A percentile compares a stretch with the other conserved stretches of the same genome.
Evolutionary conservation across 2,888 invertebrate genomes (phyloP).

Genomic region (Xestia xanthographa): DNA sequence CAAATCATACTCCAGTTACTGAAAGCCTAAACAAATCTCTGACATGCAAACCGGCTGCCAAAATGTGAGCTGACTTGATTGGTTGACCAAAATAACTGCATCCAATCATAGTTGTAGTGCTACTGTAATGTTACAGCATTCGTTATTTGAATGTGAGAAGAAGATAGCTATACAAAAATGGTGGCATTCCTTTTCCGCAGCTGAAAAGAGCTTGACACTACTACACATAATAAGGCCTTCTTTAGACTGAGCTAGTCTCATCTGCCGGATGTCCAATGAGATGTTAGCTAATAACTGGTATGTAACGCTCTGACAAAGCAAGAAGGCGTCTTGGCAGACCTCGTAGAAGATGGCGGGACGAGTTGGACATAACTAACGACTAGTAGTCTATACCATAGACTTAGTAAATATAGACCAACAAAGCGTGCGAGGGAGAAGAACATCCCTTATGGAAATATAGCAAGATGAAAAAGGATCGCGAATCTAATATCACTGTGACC

Average conservation of each 20-base stretch:
- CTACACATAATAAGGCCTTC: neutral
- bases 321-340: neutral
- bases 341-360: neutral
- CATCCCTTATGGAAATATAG: no score
- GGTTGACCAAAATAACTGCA: slow-evolving; percentile 8
- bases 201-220: no score
- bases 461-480: no score
- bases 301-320: neutral
- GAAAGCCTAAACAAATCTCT: neutral
- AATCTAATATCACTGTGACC: no score
- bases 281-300: neutral
- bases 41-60: neutral
- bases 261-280: neutral
- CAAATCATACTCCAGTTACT: neutral
- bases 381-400: no score
- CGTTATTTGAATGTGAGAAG: neutral
- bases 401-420: no score
- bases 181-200: neutral
- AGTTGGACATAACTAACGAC: neutral
- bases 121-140: neutral
- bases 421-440: no score
- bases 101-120: neutral
- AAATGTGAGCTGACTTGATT: neutral
- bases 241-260: neutral
- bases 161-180: neutral